Base-by-base conservation (phyloP, 2,797 vertebrate genomes). In the Silurus aristotelis region DNA sequence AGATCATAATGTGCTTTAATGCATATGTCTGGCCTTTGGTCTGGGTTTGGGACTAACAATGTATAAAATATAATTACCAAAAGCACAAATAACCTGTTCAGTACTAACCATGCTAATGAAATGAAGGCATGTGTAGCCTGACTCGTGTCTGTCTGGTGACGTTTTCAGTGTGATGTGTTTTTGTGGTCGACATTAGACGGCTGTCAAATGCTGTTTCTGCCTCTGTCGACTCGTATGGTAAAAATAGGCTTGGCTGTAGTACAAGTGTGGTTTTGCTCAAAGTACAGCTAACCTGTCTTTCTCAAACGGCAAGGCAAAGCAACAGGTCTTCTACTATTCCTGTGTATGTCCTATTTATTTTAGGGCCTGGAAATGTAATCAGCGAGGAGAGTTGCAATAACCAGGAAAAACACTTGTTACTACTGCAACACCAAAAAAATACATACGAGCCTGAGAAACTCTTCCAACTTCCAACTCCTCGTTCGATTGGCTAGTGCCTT, bases 41-140 rank as follows among this genome's bases (percentile, higher is more conserved):
- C 55, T 80, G 67, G 31, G 84, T 82, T 63, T 68, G 85, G 48
- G 31, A 61, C 43, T 87, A 71, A 85, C 73, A 80, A 61, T 82
- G 64, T 82, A 60, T 88, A 72, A 71, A 86, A 71, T 58, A 73
- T 85, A 86, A 88, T 87, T 88, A 88, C 20, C 81, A 82, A 82
- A 75, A 82, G 72, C 67, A 84, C 82, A 88, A 58, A 70, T 82
- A 81, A 86, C 73, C 79, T 60, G 86, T 88, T 87, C n/a, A 84
- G 72, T 68, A 52, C 46, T n/a, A 83, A 81, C 58, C 71, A 58
- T 85, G 55, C 75, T 78, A 75, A 89, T 75, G 75, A 68, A 83
- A 72, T 85, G 80, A 83, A 38, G 20, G 85, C 52, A 58, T 63
- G 7, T 78, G 71, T 68, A 67, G 82, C 77, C 70, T 84, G 73